Evolutionary conservation across 2,888 invertebrate species (phyloP), one percentile per base, ranked within the genome.

Genomic region (Lithophane ornitopus): DNA sequence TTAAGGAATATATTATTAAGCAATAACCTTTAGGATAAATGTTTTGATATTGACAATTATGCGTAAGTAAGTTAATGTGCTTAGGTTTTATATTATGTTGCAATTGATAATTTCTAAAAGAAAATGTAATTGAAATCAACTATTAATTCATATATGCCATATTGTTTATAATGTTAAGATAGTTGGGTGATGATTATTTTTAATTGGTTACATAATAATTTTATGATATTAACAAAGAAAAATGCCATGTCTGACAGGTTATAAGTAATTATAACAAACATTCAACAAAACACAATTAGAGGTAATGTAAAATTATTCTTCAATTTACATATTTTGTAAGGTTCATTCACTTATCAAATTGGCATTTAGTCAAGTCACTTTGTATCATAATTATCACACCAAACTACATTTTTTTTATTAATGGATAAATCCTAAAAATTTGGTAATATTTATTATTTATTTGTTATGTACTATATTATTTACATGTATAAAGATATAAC

Each of bases 11-110:
- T 94, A 93, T 93, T 93, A 94, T 93, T 95, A 96, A 96, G 96
- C 96, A 96, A 96, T 96, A 96, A 96, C 94, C 95, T 95, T 91
- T 96, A 96, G 96, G 92, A 94, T 96, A 95, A 95, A 95, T 93
- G 95, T 96, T 96, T 96, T 96, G 96, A 96, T 96, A 96, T 96
- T 96, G 96, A 96, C 94, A 94, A 96, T 93, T 96, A 96, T 94
- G 94, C 92, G 90, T 96, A 96, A 94, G 94, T 95, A 94, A 95
- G 94, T 94, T 95, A 94, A 94, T 94, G 92, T 94, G 95, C 95
- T 96, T 96, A 95, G 94, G 93, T 94, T 95, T 95, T 95, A 92
- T 89, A 90, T 92, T 93, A 93, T 93, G 94, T 96, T 96, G 96
- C 95, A 94, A 94, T 92, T 94, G 95, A 94, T 95, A 93, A 95